Evolutionary conservation across 35 echinoderm and acorn worm genomes (phyloP), one percentile per base, ranked within the genome.

Genomic region (Patiria miniata): DNA sequence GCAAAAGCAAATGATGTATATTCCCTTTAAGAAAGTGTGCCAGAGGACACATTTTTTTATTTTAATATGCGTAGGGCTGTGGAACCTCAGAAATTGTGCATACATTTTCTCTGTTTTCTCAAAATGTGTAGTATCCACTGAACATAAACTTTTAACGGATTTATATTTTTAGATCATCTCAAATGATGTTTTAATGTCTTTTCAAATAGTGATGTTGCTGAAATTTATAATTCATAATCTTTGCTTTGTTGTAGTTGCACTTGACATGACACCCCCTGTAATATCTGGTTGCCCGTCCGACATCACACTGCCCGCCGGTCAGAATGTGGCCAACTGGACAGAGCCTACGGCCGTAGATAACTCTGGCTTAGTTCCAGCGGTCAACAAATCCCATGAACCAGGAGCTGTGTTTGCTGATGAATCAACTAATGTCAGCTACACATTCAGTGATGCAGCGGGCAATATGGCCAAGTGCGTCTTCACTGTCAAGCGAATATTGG

Each of bases 381-480:
- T 73, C 65, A 73, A 23, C 65, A 73, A 73, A 73, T 73, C 65
- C 2, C 65, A 73, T 30, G 65, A 73, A 73, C 78, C 86, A 81
- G 86, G 86, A 59, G 77, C 78, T 57, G 7, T 58, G 1, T 88
- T 88, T 52, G 12, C 19, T 59, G 30, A 81, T 88, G 86, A 77
- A 30, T 80, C 53, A 32, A 88, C 76, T 30, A 44, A 56, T 51
- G 86, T 88, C 79, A 81, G 10, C 44, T 88, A 88, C 78, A 81
- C 76, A 38, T 88, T 88, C 77, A 79, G 22, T 54, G 86, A 88
- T 60, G 77, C 10, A 53, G 32, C 76, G 0, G 78, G 77, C 34
- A 88, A 88, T 37, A 29, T 29, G 37, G 86, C 86, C 18, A 22
- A 40, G 28, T 88, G 86, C 60, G 18, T 52, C n/a, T 88, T 88